A percentile compares a stretch with the other conserved stretches of the same genome.
Conservation (phyloP, 1,140 invertebrate genomes). For the Dendroctonus ponderosae region DNA sequence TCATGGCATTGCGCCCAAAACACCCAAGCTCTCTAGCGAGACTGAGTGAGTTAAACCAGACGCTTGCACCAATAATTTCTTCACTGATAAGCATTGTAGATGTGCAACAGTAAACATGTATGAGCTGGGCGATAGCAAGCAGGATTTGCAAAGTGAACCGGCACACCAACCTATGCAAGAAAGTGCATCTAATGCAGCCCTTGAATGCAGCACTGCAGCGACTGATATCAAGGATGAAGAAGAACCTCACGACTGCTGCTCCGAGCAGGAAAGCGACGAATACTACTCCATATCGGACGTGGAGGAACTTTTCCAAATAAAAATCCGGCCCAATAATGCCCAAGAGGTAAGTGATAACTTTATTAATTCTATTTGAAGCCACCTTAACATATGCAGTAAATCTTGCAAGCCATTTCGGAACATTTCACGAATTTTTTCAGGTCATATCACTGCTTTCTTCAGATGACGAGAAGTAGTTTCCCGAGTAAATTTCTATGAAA, state of each 20-base stretch:
- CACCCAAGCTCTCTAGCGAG: neutral
- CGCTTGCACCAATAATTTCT: neutral
- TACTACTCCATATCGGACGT: constrained; percentile 22
- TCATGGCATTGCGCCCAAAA: constrained; percentile 13
- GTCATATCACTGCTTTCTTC: constrained; percentile 15
- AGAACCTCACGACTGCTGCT: no score
- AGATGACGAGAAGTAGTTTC: constrained; percentile 7
- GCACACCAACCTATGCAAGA: no score
- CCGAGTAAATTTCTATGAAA: no score
- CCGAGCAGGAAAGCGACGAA: constrained; percentile 14
- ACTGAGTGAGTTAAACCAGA: neutral
- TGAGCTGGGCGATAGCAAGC: neutral
- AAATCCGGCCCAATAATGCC: constrained; percentile 1
- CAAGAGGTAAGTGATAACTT: constrained; percentile 4
- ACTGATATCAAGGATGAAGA: neutral
- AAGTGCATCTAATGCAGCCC: no score
- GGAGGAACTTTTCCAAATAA: constrained; percentile 16
- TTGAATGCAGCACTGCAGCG: no score
- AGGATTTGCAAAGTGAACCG: no score
- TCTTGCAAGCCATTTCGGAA: no score
- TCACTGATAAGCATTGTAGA: neutral
- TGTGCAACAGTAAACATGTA: neutral
- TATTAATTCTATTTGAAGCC: no score
- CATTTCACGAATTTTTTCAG: neutral
- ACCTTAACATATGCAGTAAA: no score